Evolutionary conservation across 2,113 vertebrate genomes (phyloP).

Genomic region (Lontra canadensis): DNA sequence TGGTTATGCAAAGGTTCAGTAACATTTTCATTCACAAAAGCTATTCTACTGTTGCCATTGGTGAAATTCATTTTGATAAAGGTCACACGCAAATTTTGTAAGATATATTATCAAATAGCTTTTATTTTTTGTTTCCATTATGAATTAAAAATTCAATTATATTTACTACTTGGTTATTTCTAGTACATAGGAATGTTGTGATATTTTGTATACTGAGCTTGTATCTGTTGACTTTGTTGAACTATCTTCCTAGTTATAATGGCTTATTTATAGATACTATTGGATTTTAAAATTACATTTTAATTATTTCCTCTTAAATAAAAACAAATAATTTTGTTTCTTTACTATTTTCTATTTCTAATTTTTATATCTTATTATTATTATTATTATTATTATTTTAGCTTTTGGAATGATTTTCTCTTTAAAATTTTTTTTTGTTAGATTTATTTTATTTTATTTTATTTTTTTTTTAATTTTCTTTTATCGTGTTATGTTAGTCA

Average conservation of each 20-base stretch:
- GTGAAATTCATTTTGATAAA: neutral
- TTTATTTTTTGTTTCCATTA: neutral
- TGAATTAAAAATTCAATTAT: conserved; percentile 19
- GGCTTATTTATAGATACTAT: neutral
- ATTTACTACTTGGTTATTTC: neutral
- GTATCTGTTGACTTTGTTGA: neutral
- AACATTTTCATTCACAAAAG: neutral
- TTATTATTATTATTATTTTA: neutral
- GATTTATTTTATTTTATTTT: too few relatives aligned
- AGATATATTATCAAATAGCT: neutral
- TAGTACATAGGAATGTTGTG: neutral
- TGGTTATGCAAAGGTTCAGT: neutral
- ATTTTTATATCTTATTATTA: neutral
- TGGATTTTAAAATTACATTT: neutral
- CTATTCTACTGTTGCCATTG: neutral
- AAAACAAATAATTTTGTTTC: neutral
- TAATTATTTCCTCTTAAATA: conserved; percentile 27
- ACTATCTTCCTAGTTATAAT: neutral
- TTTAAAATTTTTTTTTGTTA: too few relatives aligned
- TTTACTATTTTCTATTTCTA: neutral
- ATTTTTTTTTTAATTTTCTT: too few relatives aligned
- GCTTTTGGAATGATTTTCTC: too few relatives aligned
- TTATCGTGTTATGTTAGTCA: too few relatives aligned
- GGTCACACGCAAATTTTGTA: neutral
- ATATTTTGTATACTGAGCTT: neutral